Percentiles rank a stretch among this genome's conserved stretches.
Conservation (phyloP, 2,888 invertebrate species). For the Diabrotica balteata region DNA sequence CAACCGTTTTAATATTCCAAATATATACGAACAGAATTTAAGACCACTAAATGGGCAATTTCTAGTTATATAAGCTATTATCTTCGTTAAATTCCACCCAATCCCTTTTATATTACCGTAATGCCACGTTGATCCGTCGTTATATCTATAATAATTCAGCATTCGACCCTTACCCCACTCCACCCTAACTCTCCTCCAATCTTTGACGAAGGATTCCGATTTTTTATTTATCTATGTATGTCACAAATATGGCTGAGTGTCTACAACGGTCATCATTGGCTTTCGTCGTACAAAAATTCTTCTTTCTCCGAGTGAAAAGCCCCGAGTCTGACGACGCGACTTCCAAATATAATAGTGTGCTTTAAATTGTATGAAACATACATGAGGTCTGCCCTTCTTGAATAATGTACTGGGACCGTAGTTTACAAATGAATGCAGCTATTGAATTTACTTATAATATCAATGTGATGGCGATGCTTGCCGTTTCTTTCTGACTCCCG, state of each 20-base stretch:
- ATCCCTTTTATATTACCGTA: constrained; percentile 14
- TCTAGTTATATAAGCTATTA: constrained; percentile 4
- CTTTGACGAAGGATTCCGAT: constrained; percentile 28
- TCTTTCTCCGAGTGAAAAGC: constrained; percentile 46
- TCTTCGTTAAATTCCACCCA: constrained; percentile 2
- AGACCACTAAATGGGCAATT: too few species aligned
- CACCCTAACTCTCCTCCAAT: constrained; percentile 24
- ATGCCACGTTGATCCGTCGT: constrained; percentile 1
- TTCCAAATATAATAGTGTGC: constrained; percentile 61
- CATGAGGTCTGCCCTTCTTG: constrained; percentile 64
- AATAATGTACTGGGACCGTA: constrained; percentile 62
- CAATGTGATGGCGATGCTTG: constrained; percentile 64
- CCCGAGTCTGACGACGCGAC: constrained; percentile 46
- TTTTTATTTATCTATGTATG: constrained; percentile 41
- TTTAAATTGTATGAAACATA: constrained; percentile 69
- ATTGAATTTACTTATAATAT: constrained; percentile 77
- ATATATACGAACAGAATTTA: too few species aligned
- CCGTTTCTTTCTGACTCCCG: constrained; percentile 31
- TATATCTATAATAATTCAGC: constrained; percentile 8
- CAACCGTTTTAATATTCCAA: too few species aligned
- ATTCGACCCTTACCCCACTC: constrained; percentile 25
- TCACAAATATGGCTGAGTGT: constrained; percentile 37
- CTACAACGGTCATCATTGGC: constrained; percentile 42
- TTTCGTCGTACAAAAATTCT: constrained; percentile 48
- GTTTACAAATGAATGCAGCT: constrained; percentile 77